These are phyloP conservation scores for Pseudeuparius sepicola DNA, from an alignment of 2,888 invertebrate genomes.

Conservation along the genomic window DNA sequence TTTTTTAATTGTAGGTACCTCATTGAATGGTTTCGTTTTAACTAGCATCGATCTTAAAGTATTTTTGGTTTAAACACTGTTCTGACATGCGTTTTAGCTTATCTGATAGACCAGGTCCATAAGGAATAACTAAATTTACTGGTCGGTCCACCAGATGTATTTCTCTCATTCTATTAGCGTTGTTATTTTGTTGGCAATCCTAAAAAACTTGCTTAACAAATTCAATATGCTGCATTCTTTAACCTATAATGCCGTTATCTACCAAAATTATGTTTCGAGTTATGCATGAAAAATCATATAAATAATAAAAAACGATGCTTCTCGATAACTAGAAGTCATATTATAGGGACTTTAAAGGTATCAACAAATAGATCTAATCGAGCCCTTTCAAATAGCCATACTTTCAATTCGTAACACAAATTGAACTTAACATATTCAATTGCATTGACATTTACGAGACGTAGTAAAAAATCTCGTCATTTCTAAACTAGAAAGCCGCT, in stretches of 20 bases:
- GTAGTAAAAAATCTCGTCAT: conserved; percentile 6
- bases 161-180: too few species aligned
- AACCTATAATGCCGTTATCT: conserved; percentile 7
- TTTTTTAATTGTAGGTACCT: too few species aligned
- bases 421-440: conserved; percentile 1
- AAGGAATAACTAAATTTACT: too few species aligned
- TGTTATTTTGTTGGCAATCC: too few species aligned
- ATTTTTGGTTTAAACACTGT: too few species aligned
- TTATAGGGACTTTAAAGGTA: background rate
- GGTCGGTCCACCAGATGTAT: too few species aligned
- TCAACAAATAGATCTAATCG: conserved; percentile 4
- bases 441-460: conserved; percentile 3
- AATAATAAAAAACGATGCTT: conserved; percentile 5
- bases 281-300: conserved; percentile 5
- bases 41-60: too few species aligned
- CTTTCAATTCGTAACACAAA: conserved; percentile 6
- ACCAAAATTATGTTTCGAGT: conserved; percentile 5
- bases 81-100: too few species aligned
- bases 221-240: conserved; percentile 5
- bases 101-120: too few species aligned
- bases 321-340: conserved; percentile 2
- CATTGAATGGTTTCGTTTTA: too few species aligned
- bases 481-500: conserved; percentile 7
- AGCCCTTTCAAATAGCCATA: conserved; percentile 4
- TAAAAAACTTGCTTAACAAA: too few species aligned